Conservation (phyloP, 2,888 invertebrate species). For the Lydus trimaculatus region DNA sequence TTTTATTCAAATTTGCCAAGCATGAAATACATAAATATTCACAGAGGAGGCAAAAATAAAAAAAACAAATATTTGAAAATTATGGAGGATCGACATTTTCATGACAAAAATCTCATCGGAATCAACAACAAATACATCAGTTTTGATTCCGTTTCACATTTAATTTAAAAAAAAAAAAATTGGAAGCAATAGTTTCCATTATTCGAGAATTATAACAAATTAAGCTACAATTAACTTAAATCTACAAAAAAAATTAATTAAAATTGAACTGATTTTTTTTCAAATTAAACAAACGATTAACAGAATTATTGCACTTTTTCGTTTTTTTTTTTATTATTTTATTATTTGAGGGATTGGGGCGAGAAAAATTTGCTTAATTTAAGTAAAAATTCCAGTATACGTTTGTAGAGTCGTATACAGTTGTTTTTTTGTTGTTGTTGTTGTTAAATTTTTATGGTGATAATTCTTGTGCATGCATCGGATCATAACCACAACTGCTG, state of each 20-base stretch:
- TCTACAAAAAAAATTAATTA: background rate
- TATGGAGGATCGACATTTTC: background rate
- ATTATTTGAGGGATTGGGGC: background rate
- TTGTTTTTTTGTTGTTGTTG: background rate
- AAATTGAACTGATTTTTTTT: background rate
- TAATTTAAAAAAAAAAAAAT: too few relatives aligned
- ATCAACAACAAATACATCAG: too few relatives aligned
- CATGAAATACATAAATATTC: conserved; percentile 8
- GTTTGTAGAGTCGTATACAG: background rate
- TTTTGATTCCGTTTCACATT: too few relatives aligned
- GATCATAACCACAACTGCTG: conserved; percentile 90
- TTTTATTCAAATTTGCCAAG: conserved; percentile 11
- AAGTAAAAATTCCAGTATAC: conserved; percentile 6
- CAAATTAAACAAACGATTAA: background rate
- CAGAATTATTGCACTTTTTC: conserved; percentile 3
- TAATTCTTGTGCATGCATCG: conserved; percentile 85
- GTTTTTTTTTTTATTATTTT: background rate
- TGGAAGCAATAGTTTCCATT: too few relatives aligned
- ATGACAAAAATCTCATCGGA: too few relatives aligned
- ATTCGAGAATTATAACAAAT: background rate
- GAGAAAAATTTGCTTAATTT: background rate
- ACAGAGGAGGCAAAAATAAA: too few relatives aligned
- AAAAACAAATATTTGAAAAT: too few relatives aligned
- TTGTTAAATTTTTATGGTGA: conserved; percentile 63
- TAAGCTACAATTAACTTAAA: background rate